These are phyloP conservation scores for Hydrozoanthus tunicans DNA, from an alignment of 64 coral and sea anemone species.

Conservation along the genomic window DNA sequence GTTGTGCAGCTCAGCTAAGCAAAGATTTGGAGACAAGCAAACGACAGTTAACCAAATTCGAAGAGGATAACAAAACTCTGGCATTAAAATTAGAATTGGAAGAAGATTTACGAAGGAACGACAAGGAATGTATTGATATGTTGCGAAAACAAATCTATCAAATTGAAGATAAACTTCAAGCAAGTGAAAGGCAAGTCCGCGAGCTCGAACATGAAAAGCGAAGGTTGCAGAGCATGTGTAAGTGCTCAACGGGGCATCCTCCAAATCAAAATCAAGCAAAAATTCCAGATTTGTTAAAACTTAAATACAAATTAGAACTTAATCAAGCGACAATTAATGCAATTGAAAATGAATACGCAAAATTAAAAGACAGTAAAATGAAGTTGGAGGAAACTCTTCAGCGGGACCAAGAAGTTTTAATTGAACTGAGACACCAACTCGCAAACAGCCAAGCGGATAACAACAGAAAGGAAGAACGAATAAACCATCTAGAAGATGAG, in stretches of 20 bases:
- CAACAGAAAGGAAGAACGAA: constrained; percentile 68
- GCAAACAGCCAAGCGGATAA: constrained; percentile 60
- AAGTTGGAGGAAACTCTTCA: constrained; percentile 61
- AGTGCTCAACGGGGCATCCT: constrained; percentile 30
- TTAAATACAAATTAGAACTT: constrained; percentile 66
- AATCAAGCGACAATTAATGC: constrained; percentile 80
- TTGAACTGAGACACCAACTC: constrained; percentile 69
- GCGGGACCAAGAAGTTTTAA: constrained; percentile 67
- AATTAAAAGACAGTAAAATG: constrained; percentile 74
- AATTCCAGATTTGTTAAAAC: constrained; percentile 57
- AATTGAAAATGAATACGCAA: constrained; percentile 74
- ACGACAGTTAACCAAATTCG: constrained; percentile 55
- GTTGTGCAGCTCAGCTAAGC: constrained; percentile 28
- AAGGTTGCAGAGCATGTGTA: constrained; percentile 58
- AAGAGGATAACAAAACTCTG: constrained; percentile 79
- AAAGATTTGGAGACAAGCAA: constrained; percentile 50
- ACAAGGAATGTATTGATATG: constrained; percentile 91
- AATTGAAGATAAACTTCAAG: constrained; percentile 77
- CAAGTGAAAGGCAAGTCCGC: constrained; percentile 57
- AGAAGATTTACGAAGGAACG: constrained; percentile 78
- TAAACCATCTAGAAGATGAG: constrained; percentile 70
- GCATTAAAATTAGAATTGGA: constrained; percentile 73
- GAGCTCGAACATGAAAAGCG: constrained; percentile 70
- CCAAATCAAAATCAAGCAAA: constrained; percentile 32
- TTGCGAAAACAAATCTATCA: constrained; percentile 71